phyloP scores from a whole-genome alignment of 2,113 vertebrate species.

The Salminus brasiliensis region DNA sequence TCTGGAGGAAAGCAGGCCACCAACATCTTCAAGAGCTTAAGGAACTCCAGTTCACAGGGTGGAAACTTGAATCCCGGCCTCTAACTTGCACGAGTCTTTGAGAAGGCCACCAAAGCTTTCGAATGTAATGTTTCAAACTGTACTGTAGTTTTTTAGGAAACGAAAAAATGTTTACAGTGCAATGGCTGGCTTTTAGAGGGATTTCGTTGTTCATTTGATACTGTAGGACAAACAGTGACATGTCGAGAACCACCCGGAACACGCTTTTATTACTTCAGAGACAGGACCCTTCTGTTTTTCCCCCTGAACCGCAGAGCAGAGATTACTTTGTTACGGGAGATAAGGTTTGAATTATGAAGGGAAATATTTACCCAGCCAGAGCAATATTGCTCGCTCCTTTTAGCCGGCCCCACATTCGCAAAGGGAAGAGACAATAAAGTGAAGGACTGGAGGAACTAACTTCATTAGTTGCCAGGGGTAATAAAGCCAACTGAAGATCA shows the following conservation, averaged over 20 bases:
- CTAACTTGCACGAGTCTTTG: slow-evolving; percentile 60
- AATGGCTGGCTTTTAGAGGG: slow-evolving; percentile 59
- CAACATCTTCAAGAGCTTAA: slow-evolving; percentile 63
- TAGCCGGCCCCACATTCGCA: slow-evolving; percentile 68
- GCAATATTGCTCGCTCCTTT: slow-evolving; percentile 66
- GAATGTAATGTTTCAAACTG: too few relatives aligned
- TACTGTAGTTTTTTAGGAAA: too few relatives aligned
- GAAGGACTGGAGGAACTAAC: slow-evolving; percentile 71
- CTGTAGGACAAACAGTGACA: slow-evolving; percentile 61
- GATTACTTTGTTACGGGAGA: slow-evolving; percentile 57
- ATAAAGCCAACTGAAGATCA: slow-evolving; percentile 75
- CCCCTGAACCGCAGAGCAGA: slow-evolving; percentile 38
- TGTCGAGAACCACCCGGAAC: slow-evolving; percentile 48
- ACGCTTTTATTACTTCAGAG: slow-evolving; percentile 54
- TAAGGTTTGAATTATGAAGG: slow-evolving; percentile 69
- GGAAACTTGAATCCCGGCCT: slow-evolving; percentile 63
- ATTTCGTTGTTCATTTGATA: slow-evolving; percentile 68
- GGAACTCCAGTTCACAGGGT: slow-evolving; percentile 64
- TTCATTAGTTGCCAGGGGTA: slow-evolving; percentile 77
- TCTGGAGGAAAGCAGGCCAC: slow-evolving; percentile 60
- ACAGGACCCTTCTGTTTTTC: slow-evolving; percentile 40
- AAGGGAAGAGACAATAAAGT: slow-evolving; percentile 66
- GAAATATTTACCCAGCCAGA: slow-evolving; percentile 66
- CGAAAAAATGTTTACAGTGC: slow-evolving; percentile 53
- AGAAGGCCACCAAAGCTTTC: slow-evolving; percentile 62